phyloP scores from a whole-genome alignment of 2,113 vertebrate genomes.

The Oxygymnocypris stewartii region DNA sequence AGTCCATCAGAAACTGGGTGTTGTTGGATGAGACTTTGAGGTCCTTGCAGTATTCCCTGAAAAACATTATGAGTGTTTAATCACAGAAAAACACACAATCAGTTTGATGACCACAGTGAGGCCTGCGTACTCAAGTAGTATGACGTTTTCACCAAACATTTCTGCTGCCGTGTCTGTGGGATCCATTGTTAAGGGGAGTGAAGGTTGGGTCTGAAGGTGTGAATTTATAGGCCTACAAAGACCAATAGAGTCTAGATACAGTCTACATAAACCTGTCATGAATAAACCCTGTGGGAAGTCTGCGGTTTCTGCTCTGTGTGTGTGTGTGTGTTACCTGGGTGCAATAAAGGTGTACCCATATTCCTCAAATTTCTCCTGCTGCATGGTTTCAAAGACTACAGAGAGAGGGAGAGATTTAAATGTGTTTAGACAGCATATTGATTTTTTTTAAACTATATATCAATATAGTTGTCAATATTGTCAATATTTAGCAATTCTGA shows the following conservation, averaged over 20 bases:
- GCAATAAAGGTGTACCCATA: slow-evolving; percentile 89
- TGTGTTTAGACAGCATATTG: background rate
- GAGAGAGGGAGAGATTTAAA: slow-evolving; percentile 49
- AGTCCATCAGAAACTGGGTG: slow-evolving; percentile 92
- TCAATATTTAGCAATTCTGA: background rate
- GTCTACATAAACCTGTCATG: slow-evolving; percentile 48
- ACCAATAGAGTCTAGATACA: slow-evolving; percentile 38
- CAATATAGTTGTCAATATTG: no score
- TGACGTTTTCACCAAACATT: background rate
- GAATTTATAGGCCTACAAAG: slow-evolving; percentile 52
- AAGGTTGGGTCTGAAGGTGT: slow-evolving; percentile 39
- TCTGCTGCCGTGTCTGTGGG: background rate
- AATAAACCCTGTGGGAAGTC: slow-evolving; percentile 35
- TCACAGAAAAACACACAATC: background rate
- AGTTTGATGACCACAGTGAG: background rate
- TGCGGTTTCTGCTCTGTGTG: background rate
- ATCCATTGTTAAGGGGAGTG: slow-evolving; percentile 29
- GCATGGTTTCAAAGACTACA: slow-evolving; percentile 86
- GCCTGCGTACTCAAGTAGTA: background rate
- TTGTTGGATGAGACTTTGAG: slow-evolving; percentile 91
- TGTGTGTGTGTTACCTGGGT: slow-evolving; percentile 91
- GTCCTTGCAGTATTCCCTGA: slow-evolving; percentile 92
- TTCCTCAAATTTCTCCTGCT: slow-evolving; percentile 85
- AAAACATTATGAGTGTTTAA: slow-evolving; percentile 57
- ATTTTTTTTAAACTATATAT: background rate